These are phyloP conservation scores for Xestia rhomboidea DNA, from an alignment of 2,888 invertebrate genomes.

Conservation along the genomic window DNA sequence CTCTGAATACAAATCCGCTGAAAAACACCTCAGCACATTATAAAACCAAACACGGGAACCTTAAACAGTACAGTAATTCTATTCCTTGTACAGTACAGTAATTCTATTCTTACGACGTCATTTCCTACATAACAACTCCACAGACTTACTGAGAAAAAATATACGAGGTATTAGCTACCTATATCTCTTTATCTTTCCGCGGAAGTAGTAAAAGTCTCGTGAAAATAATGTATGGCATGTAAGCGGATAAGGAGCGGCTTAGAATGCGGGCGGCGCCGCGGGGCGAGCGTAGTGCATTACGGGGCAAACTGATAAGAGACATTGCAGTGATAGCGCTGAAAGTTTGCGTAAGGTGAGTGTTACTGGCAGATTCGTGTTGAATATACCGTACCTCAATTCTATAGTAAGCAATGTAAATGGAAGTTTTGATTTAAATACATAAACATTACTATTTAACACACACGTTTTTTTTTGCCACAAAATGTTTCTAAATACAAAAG, in stretches of 20 bases:
- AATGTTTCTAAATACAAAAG: no score
- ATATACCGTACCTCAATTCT: no score
- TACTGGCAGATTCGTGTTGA: neutral
- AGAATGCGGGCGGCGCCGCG: constrained; percentile 45
- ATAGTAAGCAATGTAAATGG: neutral
- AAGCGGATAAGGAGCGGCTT: constrained; percentile 48
- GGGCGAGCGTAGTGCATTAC: constrained; percentile 49
- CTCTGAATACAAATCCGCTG: neutral
- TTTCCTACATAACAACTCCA: constrained; percentile 23
- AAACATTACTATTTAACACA: no score
- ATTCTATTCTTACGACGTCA: constrained; percentile 20
- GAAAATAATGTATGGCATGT: constrained; percentile 60
- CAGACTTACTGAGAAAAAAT: constrained; percentile 42
- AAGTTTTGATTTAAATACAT: no score
- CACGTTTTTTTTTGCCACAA: no score
- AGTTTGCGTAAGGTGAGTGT: constrained; percentile 12
- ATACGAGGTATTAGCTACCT: constrained; percentile 40
- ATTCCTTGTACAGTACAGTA: constrained; percentile 16
- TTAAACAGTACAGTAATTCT: constrained; percentile 14
- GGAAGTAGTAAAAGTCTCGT: constrained; percentile 64
- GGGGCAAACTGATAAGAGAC: constrained; percentile 43
- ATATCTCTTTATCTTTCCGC: constrained; percentile 45
- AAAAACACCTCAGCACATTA: neutral
- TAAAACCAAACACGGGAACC: constrained; percentile 4
- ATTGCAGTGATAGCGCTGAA: constrained; percentile 20